Base-by-base conservation (phyloP, 2,113 vertebrate species). In the Heterotilapia buettikoferi region DNA sequence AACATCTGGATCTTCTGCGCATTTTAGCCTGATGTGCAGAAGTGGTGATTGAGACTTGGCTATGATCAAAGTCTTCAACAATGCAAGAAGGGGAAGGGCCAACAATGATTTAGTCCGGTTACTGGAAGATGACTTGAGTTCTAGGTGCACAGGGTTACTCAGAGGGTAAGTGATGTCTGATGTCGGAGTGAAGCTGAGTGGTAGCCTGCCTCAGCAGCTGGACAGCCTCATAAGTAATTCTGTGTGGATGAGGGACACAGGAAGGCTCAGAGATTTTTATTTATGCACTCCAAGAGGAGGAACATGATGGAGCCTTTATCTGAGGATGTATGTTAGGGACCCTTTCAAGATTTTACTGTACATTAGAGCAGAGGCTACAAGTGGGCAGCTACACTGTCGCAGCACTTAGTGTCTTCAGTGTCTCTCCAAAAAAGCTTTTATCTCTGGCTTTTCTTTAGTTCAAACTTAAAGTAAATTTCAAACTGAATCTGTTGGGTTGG, bases 31-130 rank as follows among this genome's bases (percentile, higher is more conserved):
- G 76, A 92, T 92, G 92, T 89, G 80, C 80, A 85, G 53, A 91
- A 89, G 90, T 87, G 87, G 66, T 63, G 40, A 82, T 8, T 91
- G 91, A 95, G 61, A 57, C 33, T 57, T 19, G 29, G 56, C n/a
- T 85, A 31, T 33, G 88, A 94, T 94, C 91, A 94, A 95, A 93
- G 92, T 91, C 50, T 56, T 52, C 56, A 89, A 87, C 83, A 92
- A 93, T 88, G 84, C 66, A 82, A 83, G 18, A 53, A 78, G 40
- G 78, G 56, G 68, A 85, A n/a, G 73, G 86, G 87, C 86, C 86
- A 80, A 80, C 40, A 10, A 59, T 92, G 91, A 94, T 93, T 94
- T 93, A 90, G 89, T 80, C 47, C 3, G 1, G 66, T 93, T 92
- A 90, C 91, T 88, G 83, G 89, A 92, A 89, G 87, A 87, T 85